phyloP scores from a whole-genome alignment of 2,113 vertebrate genomes.

The Strix uralensis region DNA sequence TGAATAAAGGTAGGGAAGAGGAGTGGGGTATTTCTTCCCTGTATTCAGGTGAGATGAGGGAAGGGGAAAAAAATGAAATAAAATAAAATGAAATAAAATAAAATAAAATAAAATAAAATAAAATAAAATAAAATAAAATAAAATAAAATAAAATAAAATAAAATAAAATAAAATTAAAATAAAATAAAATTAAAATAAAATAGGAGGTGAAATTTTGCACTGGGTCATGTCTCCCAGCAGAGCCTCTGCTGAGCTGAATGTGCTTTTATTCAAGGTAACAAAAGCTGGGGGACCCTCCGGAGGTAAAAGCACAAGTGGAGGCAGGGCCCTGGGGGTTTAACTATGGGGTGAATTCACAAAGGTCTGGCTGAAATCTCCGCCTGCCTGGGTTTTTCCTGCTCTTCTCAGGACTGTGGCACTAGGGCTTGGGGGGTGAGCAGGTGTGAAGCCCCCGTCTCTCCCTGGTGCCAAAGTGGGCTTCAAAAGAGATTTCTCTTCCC shows the following conservation, averaged over 20 bases:
- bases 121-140: too few species aligned
- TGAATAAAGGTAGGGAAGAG: not conserved
- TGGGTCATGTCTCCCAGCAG: not conserved
- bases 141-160: rapidly evolving
- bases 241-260: not conserved
- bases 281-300: slow-evolving; percentile 5
- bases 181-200: not conserved
- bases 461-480: not conserved
- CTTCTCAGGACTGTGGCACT: rapidly evolving
- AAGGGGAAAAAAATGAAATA: rapidly evolving
- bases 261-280: slow-evolving; percentile 52
- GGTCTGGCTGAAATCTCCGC: not conserved
- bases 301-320: slow-evolving; percentile 16
- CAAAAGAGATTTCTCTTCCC: not conserved
- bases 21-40: not conserved
- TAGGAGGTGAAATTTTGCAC: not conserved
- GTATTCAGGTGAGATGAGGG: not conserved
- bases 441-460: not conserved
- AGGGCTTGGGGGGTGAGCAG: not conserved
- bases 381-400: not conserved
- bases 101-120: not conserved
- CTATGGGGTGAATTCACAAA: not conserved
- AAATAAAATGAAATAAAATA: too few species aligned
- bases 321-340: not conserved
- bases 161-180: not conserved